These are phyloP conservation scores for Ageneiosus marmoratus DNA, from an alignment of 2,113 vertebrate genomes.

Conservation along the genomic window DNA sequence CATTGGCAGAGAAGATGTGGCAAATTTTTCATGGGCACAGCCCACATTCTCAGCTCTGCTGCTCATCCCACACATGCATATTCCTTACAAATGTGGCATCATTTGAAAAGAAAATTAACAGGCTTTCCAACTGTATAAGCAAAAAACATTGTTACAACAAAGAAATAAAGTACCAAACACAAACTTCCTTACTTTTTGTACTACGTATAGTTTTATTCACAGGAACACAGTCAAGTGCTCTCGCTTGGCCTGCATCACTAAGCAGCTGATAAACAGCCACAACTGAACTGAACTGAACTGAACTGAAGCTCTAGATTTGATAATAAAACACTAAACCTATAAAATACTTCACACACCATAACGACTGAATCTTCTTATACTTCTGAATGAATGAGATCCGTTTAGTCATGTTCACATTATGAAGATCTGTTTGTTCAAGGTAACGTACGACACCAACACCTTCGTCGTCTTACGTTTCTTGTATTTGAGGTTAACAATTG, in stretches of 20 bases:
- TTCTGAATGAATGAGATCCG: background rate
- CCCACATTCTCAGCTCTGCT: no score
- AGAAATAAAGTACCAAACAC: no score
- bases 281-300: no score
- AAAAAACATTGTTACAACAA: no score
- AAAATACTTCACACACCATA: background rate
- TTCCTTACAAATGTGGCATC: no score
- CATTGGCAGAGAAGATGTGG: no score
- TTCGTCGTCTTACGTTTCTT: background rate
- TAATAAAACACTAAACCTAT: background rate
- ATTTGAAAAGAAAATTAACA: no score
- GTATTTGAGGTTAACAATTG: background rate
- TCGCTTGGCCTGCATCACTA: background rate
- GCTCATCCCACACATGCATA: no score
- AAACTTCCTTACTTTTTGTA: no score
- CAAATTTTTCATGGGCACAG: no score
- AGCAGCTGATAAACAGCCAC: background rate
- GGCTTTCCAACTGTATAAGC: no score
- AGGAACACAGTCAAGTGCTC: background rate
- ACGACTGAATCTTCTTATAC: background rate
- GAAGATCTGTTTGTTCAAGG: background rate
- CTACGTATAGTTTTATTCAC: no score
- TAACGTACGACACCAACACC: background rate
- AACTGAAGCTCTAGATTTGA: background rate
- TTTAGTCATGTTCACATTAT: background rate